Base-by-base conservation (phyloP, 2,888 invertebrate genomes). In the Troides helena region DNA sequence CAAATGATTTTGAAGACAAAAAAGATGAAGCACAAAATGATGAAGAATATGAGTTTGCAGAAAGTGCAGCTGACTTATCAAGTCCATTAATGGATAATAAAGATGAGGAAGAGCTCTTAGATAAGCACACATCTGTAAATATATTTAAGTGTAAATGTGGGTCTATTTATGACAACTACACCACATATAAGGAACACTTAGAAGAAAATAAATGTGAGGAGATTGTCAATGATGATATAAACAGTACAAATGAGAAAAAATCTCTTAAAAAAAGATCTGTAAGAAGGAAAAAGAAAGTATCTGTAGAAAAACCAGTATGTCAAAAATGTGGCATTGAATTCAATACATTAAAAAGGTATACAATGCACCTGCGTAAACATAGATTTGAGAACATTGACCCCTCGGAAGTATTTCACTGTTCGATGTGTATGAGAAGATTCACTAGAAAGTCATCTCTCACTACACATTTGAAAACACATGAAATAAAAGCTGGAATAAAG, bases 371-470 rank as follows among this genome's bases (percentile, higher is more conserved):
- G 58, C 74, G 70, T 53, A 75, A 71, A 21, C 74, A 77, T 67
- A 74, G 74, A 72, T 63, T 66, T 39, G 67, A 65, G 62, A 74
- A 71, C 23, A 46, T 62, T 30, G 73, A 73, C 17, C 69, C 59
- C 1, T 72, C 69, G 18, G 71, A 77, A 61, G 71, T 73, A 2
- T 78, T 79, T 68, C 75, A 85, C 77, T 93, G 92, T 75, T 84
- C 85, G 0, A 76, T 85, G 72, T 93, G 87, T 71, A 82, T 87
- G 77, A 80, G 86, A 57, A 86, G 84, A 68, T 93, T 89, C 74
- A 85, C 80, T 56, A 84, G 81, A 5, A 85, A 89, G 73, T 76
- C 80, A 30, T 84, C 88, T 1, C 76, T 86, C n/a, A 73, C 80
- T 0, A 75, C 79, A 25, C 91, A 91, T 74, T 79, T 90, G 71